These are phyloP conservation scores for Drosophila leonis DNA, from an alignment of 2,888 invertebrate species.

Conservation along the genomic window DNA sequence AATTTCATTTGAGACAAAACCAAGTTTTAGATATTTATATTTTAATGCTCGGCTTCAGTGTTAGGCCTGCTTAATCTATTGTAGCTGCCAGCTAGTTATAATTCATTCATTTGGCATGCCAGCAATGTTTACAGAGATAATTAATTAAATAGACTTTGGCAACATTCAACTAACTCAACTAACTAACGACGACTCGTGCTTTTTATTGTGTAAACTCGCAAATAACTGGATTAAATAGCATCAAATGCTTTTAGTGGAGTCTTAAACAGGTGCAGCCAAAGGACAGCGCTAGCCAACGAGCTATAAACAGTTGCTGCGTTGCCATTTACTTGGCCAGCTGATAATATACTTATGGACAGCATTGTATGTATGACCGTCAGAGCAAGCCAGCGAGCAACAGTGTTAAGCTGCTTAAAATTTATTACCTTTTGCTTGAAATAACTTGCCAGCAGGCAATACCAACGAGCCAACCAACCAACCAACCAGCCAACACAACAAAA, in stretches of 20 bases:
- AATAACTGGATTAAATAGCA: constrained; percentile 80
- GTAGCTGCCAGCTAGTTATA: constrained; percentile 27
- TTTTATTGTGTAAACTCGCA: constrained; percentile 81
- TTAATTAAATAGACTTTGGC: constrained; percentile 76
- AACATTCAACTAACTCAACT: constrained; percentile 55
- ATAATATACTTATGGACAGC: constrained; percentile 45
- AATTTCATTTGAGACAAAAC: constrained; percentile 1
- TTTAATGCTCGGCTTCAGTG: constrained; percentile 6
- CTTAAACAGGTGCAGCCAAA: constrained; percentile 71
- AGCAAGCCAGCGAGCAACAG: constrained; percentile 78
- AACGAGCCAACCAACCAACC: constrained; percentile 28
- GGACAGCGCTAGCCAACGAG: constrained; percentile 38
- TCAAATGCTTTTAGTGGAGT: constrained; percentile 77
- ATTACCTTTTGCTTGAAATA: constrained; percentile 82
- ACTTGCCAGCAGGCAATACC: constrained; percentile 70
- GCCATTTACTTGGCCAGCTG: constrained; percentile 30
- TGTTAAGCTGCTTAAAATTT: constrained; percentile 82
- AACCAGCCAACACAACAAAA: constrained; percentile 18
- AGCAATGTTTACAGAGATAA: constrained; percentile 62
- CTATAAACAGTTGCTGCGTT: constrained; percentile 35
- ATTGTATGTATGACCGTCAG: constrained; percentile 65
- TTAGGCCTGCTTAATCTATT: constrained; percentile 18
- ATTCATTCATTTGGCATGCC: constrained; percentile 59
- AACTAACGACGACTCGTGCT: constrained; percentile 60
- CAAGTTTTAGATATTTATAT: constrained; percentile 20